These are phyloP conservation scores for Orbicella faveolata DNA, from an alignment of 64 coral and sea anemone species.

Conservation along the genomic window DNA sequence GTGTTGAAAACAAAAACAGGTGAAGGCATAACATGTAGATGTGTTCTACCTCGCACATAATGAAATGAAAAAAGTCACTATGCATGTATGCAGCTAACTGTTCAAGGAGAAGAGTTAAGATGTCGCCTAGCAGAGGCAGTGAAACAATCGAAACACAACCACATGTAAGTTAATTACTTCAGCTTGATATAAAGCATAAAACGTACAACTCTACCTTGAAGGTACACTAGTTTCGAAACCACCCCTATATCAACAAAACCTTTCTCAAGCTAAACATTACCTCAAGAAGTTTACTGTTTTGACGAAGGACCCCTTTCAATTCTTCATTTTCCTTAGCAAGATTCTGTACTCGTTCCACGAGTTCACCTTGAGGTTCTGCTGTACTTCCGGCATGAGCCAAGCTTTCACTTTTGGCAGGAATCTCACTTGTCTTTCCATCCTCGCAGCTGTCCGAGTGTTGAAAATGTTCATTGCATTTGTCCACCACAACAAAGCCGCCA, in stretches of 20 bases:
- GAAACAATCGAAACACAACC: too few species aligned
- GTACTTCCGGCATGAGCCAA: background rate
- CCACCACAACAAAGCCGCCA: conserved; percentile 5
- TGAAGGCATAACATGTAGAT: too few species aligned
- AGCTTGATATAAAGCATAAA: too few species aligned
- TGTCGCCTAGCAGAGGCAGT: too few species aligned
- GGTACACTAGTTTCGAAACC: background rate
- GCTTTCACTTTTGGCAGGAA: conserved; percentile 15
- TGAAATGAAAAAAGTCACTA: background rate
- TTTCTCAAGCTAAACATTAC: background rate
- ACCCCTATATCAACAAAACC: background rate
- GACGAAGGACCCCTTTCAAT: conserved; percentile 38
- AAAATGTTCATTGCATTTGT: background rate
- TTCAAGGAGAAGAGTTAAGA: too few species aligned
- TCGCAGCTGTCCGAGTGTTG: background rate
- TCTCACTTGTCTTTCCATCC: background rate
- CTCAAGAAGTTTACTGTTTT: conserved; percentile 48
- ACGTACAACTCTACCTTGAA: too few species aligned
- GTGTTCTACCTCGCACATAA: background rate
- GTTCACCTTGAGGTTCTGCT: background rate
- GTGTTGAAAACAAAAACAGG: too few species aligned
- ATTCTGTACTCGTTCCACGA: background rate
- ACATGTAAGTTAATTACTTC: too few species aligned
- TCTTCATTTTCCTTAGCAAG: conserved; percentile 56
- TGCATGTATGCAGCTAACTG: too few species aligned